Base-by-base conservation (phyloP, 2,113 vertebrate genomes). In the Malurus melanocephalus region DNA sequence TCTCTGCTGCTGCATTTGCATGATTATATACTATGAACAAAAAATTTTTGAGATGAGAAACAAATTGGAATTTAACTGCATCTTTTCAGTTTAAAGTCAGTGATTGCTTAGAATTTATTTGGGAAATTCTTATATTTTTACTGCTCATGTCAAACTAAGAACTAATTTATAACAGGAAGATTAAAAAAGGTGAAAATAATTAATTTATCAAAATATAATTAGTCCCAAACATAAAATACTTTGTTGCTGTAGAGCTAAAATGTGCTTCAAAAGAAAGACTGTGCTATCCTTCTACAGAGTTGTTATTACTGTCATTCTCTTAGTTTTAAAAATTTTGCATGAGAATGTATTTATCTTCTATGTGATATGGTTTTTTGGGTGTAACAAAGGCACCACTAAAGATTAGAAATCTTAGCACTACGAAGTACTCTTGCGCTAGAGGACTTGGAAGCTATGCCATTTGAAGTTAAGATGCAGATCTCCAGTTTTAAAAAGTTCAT, bases 321-420 rank as follows among this genome's bases (percentile, higher is more conserved):
- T 27, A 4, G 3, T 55, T 77, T 67, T 33, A 48, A 74, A 90
- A 83, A 38, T 13, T 74, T 56, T 19, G 7, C 28, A 38, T 28
- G 7, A 69, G 18, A 76, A 84, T 32, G 6, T 33, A 42, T 33
- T 84, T 38, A 9, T 13, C 32, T 72, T 60, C 61, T 27, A 33
- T 4, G 24, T 0, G 0, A 43, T 5, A 21, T 1, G 1, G 1
- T 3, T 3, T 27, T 68, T 67, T 22, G 56, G 22, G 17, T 23
- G 19, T 11, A 72, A 60, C 11, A 72, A 72, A 75, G 32, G 32
- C 24, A 76, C 17, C 33, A 46, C 23, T 78, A 23, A 28, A 45
- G 22, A 64, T 28, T 1, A 64, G 15, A 68, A 43, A 48, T 9
- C 45, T 80, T 5, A 56, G 42, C n/a, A 73, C 27, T 55, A 24